Evolutionary conservation across 2,113 vertebrate genomes (phyloP).

Genomic region (Notiomystis cincta): DNA sequence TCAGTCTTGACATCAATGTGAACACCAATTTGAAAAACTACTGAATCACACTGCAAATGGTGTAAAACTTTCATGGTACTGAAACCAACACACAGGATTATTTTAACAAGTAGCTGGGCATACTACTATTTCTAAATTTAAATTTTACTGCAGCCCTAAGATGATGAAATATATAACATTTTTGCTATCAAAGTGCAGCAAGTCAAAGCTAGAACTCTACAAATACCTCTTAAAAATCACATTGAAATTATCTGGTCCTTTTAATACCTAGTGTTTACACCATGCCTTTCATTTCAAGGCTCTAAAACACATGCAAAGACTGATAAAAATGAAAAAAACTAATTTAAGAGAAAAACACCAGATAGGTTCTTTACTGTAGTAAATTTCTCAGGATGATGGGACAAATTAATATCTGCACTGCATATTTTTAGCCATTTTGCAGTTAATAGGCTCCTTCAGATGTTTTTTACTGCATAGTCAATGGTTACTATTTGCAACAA

Average conservation of each 20-base stretch:
- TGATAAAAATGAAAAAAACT: not conserved
- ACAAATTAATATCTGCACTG: not conserved
- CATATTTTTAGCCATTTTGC: not conserved
- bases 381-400: not conserved
- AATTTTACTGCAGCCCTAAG: not conserved
- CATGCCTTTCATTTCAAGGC: not conserved
- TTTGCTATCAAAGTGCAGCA: not conserved
- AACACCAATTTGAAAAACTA: not conserved
- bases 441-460: not conserved
- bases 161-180: not conserved
- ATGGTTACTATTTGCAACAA: not conserved
- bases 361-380: not conserved
- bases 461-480: slow-evolving; percentile 12
- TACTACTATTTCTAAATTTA: not conserved
- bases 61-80: not conserved
- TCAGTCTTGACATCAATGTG: not conserved
- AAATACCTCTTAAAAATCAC: not conserved
- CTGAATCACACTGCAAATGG: not conserved
- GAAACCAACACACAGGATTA: not conserved
- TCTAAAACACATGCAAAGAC: not conserved
- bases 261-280: not conserved
- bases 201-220: not conserved
- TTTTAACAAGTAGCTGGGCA: not conserved
- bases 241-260: not conserved
- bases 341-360: not conserved